Conservation (phyloP, 2,888 invertebrate species). For the Noctua fimbriata region DNA sequence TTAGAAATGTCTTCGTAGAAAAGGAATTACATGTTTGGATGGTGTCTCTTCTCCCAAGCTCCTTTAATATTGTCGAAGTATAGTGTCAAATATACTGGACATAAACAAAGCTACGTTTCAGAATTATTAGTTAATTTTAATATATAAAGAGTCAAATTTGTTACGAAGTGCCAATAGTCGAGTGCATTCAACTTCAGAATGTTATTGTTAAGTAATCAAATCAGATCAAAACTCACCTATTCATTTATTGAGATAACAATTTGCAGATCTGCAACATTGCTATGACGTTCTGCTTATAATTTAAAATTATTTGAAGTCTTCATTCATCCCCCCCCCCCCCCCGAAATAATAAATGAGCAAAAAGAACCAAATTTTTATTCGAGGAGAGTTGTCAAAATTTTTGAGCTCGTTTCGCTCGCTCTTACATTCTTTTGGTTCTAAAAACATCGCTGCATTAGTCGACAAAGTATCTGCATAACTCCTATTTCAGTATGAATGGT, state of each 20-base stretch:
- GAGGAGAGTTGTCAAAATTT: no score
- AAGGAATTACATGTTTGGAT: constrained; percentile 92
- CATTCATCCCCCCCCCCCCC: no score
- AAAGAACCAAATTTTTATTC: no score
- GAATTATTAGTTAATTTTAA: not conserved
- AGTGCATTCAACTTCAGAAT: not conserved
- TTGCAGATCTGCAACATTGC: constrained; percentile 23
- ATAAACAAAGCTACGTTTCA: not conserved
- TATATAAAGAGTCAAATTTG: no score
- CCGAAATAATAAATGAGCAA: no score
- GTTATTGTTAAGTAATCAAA: not conserved
- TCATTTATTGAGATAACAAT: constrained; percentile 11
- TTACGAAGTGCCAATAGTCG: no score
- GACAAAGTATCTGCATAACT: no score
- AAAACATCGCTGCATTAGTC: no score
- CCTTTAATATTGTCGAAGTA: constrained; percentile 94
- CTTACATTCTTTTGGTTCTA: no score
- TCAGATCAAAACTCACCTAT: not conserved
- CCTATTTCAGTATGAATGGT: no score
- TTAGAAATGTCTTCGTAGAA: constrained; percentile 93
- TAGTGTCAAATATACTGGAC: constrained; percentile 80
- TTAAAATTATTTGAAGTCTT: no score
- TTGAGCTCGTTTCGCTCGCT: no score
- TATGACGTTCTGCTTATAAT: constrained; percentile 5
- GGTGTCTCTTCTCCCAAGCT: constrained; percentile 91